Evolutionary conservation across 2,888 invertebrate species (phyloP).

Genomic region (Oeneis ivallda): DNA sequence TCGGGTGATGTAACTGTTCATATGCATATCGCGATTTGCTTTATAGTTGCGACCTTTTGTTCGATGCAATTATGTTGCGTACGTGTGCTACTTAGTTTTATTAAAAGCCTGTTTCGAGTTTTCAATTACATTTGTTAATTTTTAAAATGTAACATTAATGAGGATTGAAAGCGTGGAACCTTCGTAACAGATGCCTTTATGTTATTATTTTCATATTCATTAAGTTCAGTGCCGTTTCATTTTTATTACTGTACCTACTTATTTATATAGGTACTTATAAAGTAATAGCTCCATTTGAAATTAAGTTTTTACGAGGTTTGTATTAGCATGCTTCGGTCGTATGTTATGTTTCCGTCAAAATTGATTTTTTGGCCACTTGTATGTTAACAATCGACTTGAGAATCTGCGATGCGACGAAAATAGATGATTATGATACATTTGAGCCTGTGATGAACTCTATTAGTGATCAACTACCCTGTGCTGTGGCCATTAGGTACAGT

Average conservation of each 20-base stretch:
- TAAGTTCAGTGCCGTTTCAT: not conserved
- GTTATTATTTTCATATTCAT: not conserved
- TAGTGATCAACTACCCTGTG: no score
- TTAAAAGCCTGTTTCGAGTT: conserved; percentile 16
- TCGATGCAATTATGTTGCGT: conserved; percentile 27
- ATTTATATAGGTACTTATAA: no score
- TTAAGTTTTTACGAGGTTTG: no score
- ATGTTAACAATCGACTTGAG: no score
- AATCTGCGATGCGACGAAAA: no score
- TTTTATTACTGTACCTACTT: not conserved
- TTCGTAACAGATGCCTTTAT: not conserved
- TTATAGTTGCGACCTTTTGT: conserved; percentile 26
- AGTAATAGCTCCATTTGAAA: no score
- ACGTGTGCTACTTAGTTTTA: conserved; percentile 13
- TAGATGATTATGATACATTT: no score
- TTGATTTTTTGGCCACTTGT: no score
- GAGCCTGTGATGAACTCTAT: no score
- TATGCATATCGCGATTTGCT: conserved; percentile 38
- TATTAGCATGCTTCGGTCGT: no score
- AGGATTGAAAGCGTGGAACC: not conserved
- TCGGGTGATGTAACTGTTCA: conserved; percentile 41
- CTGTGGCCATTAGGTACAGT: no score
- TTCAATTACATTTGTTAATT: not conserved
- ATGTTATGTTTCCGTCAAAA: no score
- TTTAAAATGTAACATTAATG: conserved; percentile 1